These are phyloP conservation scores for Drosophila helvetica DNA, from an alignment of 2,888 invertebrate species.

Conservation along the genomic window DNA sequence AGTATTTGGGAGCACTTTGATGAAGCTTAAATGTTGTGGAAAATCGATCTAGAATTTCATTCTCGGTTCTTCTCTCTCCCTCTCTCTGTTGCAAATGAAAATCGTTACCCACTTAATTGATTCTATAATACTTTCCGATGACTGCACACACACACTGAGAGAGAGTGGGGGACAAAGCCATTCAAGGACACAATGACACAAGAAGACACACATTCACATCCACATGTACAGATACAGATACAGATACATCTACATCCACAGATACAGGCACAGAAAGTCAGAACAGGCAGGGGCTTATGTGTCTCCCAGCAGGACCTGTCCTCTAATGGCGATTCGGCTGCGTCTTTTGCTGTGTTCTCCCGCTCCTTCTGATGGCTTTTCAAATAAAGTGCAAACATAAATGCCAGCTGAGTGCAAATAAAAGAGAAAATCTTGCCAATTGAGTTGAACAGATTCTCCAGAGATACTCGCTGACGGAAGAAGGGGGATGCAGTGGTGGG, in stretches of 20 bases:
- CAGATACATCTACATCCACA: no score
- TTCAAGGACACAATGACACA: conserved; percentile 19
- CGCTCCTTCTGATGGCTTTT: conserved; percentile 57
- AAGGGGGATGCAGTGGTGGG: neutral
- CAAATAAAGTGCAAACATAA: conserved; percentile 66
- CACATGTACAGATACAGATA: no score
- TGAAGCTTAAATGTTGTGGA: neutral
- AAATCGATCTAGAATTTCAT: neutral
- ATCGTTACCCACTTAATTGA: conserved; percentile 30
- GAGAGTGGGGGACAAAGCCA: neutral
- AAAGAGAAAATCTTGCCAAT: conserved; percentile 65
- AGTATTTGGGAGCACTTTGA: neutral
- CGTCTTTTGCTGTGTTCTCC: conserved; percentile 28
- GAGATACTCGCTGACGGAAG: conserved; percentile 4
- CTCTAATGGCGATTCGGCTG: conserved; percentile 50
- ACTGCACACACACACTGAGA: conserved; percentile 8
- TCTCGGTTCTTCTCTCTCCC: neutral
- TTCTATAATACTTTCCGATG: conserved; percentile 37
- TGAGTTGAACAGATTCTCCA: conserved; percentile 38
- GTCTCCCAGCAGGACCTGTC: conserved; percentile 33
- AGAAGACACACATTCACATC: neutral
- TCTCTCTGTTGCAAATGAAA: conserved; percentile 3
- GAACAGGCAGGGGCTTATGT: neutral
- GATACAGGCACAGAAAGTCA: neutral
- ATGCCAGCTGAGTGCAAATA: conserved; percentile 65